Evolutionary conservation across 1,140 invertebrate species (phyloP), one percentile per base, ranked within the genome.

Genomic region (Drosophila sulfurigaster): DNA sequence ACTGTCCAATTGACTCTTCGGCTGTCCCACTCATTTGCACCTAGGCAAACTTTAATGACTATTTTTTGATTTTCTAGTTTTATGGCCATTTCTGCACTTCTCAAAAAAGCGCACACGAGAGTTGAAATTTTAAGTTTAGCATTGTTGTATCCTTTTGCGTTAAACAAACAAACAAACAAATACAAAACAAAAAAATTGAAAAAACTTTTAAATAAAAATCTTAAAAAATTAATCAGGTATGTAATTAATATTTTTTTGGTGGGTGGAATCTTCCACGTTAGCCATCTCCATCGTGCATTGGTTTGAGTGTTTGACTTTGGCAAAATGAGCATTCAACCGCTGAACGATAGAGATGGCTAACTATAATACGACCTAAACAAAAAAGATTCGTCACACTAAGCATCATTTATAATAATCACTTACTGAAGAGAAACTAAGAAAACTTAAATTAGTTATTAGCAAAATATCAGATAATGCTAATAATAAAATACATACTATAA

Each of bases 101-200:
- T 57, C 58, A 45, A 32, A 70, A 41, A 64, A 71, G 57, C 43
- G 30, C n/a, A 63, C 49, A 79, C 71, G 68, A 77, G 68, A 73
- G 74, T 86, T 82, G 79, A 82, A 86, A 82, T 82, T 25, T 79
- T 86, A 86, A 79, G 82, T 45, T 79, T 86, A 87, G 71, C 69
- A 73, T 82, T 87, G 82, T 87, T 77, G 51, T 75, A 71, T 81
- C 77, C 71, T 74, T 54, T 57, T 51, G 63, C 70, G 59, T 70
- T 69, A 48, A 71, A 65, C 16, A 65, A 45, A 71, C 48, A 57
- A n/a, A 69, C 32, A 71, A 41, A 68, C 46, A 64, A 63, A 62
- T 54, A 45, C 35, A 38, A 75, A 85, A 54, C 5, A 74, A 48
- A 78, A 72, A 79, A 56, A 49, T 56, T 64, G 5, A 41, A 51